Percentiles rank a stretch among this genome's conserved stretches.
Evolutionary conservation across 2,888 invertebrate genomes (phyloP).

Genomic region (Tetramorium bicarinatum): DNA sequence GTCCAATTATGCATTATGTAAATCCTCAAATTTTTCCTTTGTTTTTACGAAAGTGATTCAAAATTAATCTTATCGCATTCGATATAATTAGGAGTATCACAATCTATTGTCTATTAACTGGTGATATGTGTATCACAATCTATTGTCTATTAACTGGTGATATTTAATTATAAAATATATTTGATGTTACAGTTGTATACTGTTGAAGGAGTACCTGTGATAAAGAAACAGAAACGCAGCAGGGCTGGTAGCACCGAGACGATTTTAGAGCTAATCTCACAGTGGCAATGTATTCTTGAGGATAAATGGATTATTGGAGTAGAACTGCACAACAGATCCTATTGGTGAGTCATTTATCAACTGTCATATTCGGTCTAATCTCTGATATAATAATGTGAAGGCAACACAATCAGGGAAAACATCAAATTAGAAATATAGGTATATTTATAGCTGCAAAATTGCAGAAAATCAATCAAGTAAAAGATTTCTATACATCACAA

Average conservation of each 20-base stretch:
- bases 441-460: background rate
- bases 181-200: constrained; percentile 76
- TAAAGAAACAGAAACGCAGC: constrained; percentile 67
- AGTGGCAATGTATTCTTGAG: constrained; percentile 83
- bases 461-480: background rate
- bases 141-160: background rate
- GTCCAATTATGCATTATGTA: background rate
- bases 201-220: constrained; percentile 75
- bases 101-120: background rate
- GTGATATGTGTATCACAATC: background rate
- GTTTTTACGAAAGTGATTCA: background rate
- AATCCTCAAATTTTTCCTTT: background rate
- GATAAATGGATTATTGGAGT: constrained; percentile 85
- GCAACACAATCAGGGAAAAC: background rate
- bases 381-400: constrained; percentile 37
- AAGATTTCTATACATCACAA: background rate
- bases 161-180: background rate
- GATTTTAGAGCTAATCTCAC: constrained; percentile 69
- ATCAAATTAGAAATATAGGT: background rate
- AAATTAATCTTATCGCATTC: background rate
- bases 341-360: constrained; percentile 79
- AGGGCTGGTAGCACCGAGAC: background rate
- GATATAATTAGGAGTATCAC: background rate
- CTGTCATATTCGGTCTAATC: constrained; percentile 50
- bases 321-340: constrained; percentile 78